Evolutionary conservation across 2,113 vertebrate species (phyloP), one percentile per base, ranked within the genome.

Genomic region (Ameiurus melas): DNA sequence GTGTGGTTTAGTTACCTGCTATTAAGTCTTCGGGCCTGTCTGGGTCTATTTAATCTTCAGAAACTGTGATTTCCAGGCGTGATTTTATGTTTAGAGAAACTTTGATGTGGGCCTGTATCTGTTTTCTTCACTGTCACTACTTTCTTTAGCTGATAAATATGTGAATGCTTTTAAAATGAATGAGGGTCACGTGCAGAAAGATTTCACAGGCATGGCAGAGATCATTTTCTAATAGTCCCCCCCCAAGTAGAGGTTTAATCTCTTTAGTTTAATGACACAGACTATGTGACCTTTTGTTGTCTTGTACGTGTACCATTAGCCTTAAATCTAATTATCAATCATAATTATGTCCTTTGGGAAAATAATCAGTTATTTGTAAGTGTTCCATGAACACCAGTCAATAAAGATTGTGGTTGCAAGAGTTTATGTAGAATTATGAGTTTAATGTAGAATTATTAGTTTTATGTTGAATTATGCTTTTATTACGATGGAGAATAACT

Each of bases 11-110:
- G 87, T 87, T 85, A 81, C 87, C 86, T 85, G 87, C 53, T 90
- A 75, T 92, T 91, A 88, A 90, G 89, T 91, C 90, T 90, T 84
- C 47, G 9, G 39, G 36, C 57, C 84, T 83, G 89, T 83, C 90
- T 90, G 89, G 70, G 85, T 89, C 53, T 84, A 75, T 91, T 91
- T 90, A 90, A 86, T 91, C 90, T 90, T 81, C 62, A 30, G 57
- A 43, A 36, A 84, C 85, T 89, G 47, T 83, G 90, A 91, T 89
- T 87, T 89, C 10, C 84, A 89, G 86, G 86, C 89, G 30, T 84
- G 89, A 83, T 79, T 89, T 58, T 87, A 86, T 71, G 55, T 86
- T 84, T 86, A 17, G 39, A 51, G 58, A 83, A 83, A 17, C 55
- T 62, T 89, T 71, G 68, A 89, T 88, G 60, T 70, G 64, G 36